Evolutionary conservation across 2,888 invertebrate species (phyloP), one percentile per base, ranked within the genome.

Genomic region (Epicampocera succincta): DNA sequence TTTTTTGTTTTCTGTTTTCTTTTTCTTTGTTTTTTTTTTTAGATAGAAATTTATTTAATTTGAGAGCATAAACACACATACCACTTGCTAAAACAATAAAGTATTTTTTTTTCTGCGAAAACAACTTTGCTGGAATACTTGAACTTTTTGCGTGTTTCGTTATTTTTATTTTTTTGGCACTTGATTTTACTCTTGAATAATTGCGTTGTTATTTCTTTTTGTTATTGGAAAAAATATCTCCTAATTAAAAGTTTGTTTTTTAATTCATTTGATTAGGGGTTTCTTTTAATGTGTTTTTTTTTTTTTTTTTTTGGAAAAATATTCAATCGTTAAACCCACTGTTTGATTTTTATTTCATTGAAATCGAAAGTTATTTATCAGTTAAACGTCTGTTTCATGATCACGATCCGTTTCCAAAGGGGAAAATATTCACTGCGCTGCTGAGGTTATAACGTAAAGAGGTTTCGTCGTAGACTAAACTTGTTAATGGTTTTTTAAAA

Each of bases 381-480:
- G 21, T 68, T 74, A 54, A 52, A 38, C 38, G 52, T 50, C 61
- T 72, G 12, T 25, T 15, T 11, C 33, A 25, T 38, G 15, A 40
- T 48, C 29, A 25, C 75, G 50, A 19, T 29, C 46, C 21, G 66
- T 44, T 72, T 65, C 66, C 3, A 40, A 46, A 25, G 8, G 3
- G 3, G 8, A 33, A 33, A 58, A 50, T 1, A 40, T 68, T 72
- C 44, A 73, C 29, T 56, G 78, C 77, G 78, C 44, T 66, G 46
- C 12, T 75, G 38, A 71, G 56, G 78, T 82, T 82, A 56, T 75
- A 75, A 66, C 82, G 74, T 74, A 54, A 78, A 78, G 82, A 78
- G 74, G 78, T 75, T 68, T 75, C 75, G 77, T 82, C 74, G 82
- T 78, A 74, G 65, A 82, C 82, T 82, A 78, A 81, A 78, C 66